Evolutionary conservation across 2,113 vertebrate genomes (phyloP).

Genomic region (Plecturocebus donacophilus): DNA sequence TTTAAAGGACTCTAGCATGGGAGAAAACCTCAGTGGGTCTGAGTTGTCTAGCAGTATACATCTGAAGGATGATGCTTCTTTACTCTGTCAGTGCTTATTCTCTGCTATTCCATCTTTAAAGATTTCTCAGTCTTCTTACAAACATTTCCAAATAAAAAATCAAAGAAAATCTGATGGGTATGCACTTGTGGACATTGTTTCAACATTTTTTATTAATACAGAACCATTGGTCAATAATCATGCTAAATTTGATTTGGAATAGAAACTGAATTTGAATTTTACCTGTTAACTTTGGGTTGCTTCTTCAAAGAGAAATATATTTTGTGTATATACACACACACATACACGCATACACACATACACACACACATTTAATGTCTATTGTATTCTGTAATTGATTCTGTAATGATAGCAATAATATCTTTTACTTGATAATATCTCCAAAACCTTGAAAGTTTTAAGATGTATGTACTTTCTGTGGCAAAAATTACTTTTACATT

Average conservation of each 20-base stretch:
- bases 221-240: background rate
- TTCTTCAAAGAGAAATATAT: background rate
- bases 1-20: background rate
- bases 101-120: background rate
- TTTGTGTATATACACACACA: background rate
- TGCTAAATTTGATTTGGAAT: background rate
- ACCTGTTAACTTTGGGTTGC: background rate
- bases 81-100: background rate
- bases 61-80: background rate
- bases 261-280: conserved; percentile 4
- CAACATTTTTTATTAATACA: background rate
- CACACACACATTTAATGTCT: background rate
- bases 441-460: background rate
- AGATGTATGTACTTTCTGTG: background rate
- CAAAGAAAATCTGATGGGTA: background rate
- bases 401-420: background rate
- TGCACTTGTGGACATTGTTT: background rate
- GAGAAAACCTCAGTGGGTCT: background rate
- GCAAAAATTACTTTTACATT: conserved; percentile 37
- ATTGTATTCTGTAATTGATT: background rate
- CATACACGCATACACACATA: background rate
- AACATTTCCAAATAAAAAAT: background rate
- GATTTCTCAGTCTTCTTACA: background rate
- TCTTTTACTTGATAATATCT: background rate
- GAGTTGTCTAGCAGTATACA: background rate